These are phyloP conservation scores for Watsonalla binaria DNA, from an alignment of 2,888 invertebrate genomes.

Conservation along the genomic window DNA sequence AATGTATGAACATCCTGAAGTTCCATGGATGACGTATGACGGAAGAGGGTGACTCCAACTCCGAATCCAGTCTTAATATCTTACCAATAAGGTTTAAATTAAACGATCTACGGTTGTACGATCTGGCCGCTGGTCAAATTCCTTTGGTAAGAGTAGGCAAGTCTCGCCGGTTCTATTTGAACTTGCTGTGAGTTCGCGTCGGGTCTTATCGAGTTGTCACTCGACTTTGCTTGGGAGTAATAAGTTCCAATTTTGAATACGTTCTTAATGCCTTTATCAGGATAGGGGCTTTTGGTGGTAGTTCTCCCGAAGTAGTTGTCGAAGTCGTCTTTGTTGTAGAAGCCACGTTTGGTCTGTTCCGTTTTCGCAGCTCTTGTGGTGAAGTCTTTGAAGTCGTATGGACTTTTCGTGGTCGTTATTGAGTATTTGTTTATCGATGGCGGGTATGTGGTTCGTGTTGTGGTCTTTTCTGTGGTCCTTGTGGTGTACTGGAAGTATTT, in stretches of 20 bases:
- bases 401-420: slow-evolving; percentile 74
- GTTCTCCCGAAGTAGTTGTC: slow-evolving; percentile 55
- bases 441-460: slow-evolving; percentile 33
- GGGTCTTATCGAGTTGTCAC: slow-evolving; percentile 68
- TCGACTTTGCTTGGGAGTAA: slow-evolving; percentile 66
- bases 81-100: slow-evolving; percentile 60
- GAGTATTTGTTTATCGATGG: slow-evolving; percentile 62
- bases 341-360: slow-evolving; percentile 48
- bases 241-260: slow-evolving; percentile 70
- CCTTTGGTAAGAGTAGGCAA: slow-evolving; percentile 60
- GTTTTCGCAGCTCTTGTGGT: slow-evolving; percentile 54
- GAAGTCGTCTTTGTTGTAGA: slow-evolving; percentile 59
- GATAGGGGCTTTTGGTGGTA: slow-evolving; percentile 76
- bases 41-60: slow-evolving; percentile 40
- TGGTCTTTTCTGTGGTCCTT: slow-evolving; percentile 35
- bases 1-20: slow-evolving; percentile 15
- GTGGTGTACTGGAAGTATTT: slow-evolving; percentile 42
- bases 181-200: slow-evolving; percentile 73
- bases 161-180: slow-evolving; percentile 67
- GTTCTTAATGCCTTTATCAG: slow-evolving; percentile 57
- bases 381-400: slow-evolving; percentile 75
- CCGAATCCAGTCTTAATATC: slow-evolving; percentile 30
- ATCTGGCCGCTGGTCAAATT: slow-evolving; percentile 58
- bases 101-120: slow-evolving; percentile 55
- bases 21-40: slow-evolving; percentile 27